Conservation (phyloP, 1,140 invertebrate species). For the Trichonephila clavata region DNA sequence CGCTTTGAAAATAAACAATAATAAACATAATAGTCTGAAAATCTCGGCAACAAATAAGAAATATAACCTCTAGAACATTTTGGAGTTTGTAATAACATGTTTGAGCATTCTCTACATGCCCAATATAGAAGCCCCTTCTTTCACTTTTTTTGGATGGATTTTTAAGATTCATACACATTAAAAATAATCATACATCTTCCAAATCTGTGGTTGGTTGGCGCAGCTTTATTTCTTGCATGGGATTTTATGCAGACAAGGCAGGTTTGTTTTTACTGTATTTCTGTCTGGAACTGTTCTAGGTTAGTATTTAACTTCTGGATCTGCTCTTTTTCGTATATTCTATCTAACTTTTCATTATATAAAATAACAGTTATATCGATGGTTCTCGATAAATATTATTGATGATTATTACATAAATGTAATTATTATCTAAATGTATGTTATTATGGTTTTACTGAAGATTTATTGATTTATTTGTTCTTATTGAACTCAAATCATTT, state of each 20-base stretch:
- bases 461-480: too few relatives aligned
- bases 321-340: too few relatives aligned
- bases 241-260: background rate
- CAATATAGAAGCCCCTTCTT: background rate
- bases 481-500: too few relatives aligned
- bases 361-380: too few relatives aligned
- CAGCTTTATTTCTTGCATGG: background rate
- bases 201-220: background rate
- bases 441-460: too few relatives aligned
- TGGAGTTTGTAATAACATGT: constrained; percentile 25
- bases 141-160: background rate
- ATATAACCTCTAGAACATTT: background rate
- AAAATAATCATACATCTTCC: background rate
- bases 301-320: background rate
- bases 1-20: constrained; percentile 34
- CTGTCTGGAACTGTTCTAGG: background rate
- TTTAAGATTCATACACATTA: constrained; percentile 7
- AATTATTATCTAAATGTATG: too few relatives aligned
- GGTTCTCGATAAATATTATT: too few relatives aligned
- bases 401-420: too few relatives aligned
- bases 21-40: constrained; percentile 6
- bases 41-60: background rate
- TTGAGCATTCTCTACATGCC: background rate
- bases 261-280: background rate
- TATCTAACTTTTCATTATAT: too few relatives aligned